A percentile compares a stretch with the other conserved stretches of the same genome.
phyloP scores from a whole-genome alignment of 1,140 invertebrate genomes.

The Drosophila takahashii region DNA sequence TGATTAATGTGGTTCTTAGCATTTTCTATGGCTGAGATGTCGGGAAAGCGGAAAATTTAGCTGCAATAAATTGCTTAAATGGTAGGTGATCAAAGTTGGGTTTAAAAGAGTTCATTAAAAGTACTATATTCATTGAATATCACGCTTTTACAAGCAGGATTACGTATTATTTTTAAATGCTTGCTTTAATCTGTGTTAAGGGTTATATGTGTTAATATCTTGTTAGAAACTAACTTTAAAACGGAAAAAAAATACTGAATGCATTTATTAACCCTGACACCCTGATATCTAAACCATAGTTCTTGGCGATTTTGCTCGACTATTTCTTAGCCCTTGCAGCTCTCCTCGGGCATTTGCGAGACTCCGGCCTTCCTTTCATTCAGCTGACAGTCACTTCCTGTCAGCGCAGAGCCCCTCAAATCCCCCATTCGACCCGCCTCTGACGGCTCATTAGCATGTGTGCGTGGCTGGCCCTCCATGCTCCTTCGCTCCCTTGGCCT shows the following conservation, averaged over 20 bases:
- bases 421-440: background rate
- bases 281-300: too few species aligned
- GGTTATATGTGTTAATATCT: too few species aligned
- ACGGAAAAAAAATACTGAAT: too few species aligned
- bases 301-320: constrained; percentile 4
- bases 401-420: constrained; percentile 8
- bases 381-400: constrained; percentile 72
- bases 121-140: too few species aligned
- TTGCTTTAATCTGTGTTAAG: background rate
- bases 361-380: constrained; percentile 16
- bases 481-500: constrained; percentile 11
- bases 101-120: background rate
- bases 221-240: too few species aligned
- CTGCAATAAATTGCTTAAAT: constrained; percentile 2
- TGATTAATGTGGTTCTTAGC: constrained; percentile 10
- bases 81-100: background rate
- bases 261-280: too few species aligned
- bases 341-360: constrained; percentile 3
- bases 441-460: constrained; percentile 76
- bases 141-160: background rate
- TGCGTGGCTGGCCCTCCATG: constrained; percentile 32
- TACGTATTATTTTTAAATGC: background rate
- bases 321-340: constrained; percentile 7
- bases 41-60: background rate
- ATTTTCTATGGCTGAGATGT: background rate